phyloP scores from a whole-genome alignment of 2,797 vertebrate species.

The Crossoptilon crossoptilon region DNA sequence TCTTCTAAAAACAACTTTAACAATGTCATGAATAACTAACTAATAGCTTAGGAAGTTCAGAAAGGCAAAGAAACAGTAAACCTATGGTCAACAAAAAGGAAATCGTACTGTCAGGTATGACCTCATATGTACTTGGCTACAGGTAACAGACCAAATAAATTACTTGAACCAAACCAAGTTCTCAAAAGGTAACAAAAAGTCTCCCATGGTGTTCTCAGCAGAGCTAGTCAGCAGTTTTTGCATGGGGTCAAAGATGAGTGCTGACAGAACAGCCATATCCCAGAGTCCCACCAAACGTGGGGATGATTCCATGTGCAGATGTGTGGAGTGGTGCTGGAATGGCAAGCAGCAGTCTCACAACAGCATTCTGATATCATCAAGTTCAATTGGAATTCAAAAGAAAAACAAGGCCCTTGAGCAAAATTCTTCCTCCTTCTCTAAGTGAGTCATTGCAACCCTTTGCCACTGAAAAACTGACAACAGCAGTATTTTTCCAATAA shows the following conservation, averaged over 20 bases:
- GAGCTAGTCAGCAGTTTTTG: neutral
- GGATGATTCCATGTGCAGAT: accelerated
- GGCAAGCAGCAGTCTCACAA: neutral
- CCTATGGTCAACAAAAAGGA: neutral
- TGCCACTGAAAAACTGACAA: neutral
- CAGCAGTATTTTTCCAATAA: neutral
- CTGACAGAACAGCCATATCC: neutral
- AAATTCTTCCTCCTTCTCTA: neutral
- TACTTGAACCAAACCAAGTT: neutral
- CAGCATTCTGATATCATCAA: neutral
- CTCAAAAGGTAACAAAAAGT: neutral
- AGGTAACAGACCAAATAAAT: neutral
- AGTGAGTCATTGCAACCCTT: neutral
- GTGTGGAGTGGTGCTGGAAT: accelerated
- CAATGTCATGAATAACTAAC: neutral
- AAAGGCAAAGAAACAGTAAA: neutral
- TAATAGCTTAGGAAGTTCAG: neutral
- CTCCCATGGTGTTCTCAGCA: neutral
- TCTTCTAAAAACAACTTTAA: neutral
- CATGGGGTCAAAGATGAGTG: neutral
- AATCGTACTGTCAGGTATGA: neutral
- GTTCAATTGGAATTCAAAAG: neutral
- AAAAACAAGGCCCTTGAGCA: neutral
- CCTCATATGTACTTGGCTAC: neutral
- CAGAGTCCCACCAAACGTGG: neutral